Percentiles rank a stretch among this genome's conserved stretches.
Conservation (phyloP, 2,113 vertebrate species). For the Ciconia boyciana region DNA sequence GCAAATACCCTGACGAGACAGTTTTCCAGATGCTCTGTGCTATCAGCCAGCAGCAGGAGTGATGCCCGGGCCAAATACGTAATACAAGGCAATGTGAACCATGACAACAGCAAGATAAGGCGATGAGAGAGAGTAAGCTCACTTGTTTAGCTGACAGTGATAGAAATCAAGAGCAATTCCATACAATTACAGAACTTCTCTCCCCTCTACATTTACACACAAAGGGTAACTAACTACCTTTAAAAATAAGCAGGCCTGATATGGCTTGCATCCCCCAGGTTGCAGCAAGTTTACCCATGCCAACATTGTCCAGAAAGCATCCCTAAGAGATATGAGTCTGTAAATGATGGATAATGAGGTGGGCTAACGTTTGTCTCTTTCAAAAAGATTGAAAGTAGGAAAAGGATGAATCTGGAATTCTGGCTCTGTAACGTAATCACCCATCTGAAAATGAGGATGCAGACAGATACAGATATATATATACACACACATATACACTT, state of each 20-base stretch:
- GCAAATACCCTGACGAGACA: not conserved
- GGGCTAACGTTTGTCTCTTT: not conserved
- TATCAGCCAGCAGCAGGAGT: not conserved
- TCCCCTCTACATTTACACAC: not conserved
- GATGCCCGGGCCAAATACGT: not conserved
- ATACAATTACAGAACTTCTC: not conserved
- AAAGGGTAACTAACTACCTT: not conserved
- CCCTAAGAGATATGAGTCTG: not conserved
- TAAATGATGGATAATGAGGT: not conserved
- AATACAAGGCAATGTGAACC: not conserved
- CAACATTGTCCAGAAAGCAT: not conserved
- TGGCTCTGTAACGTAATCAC: not conserved
- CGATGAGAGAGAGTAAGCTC: accelerated
- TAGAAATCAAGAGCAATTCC: not conserved
- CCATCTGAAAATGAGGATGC: not conserved
- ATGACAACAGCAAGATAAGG: not conserved
- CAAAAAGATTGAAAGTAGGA: not conserved
- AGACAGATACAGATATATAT: not conserved
- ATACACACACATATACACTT: accelerated
- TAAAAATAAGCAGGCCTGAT: not conserved
- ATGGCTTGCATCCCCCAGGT: not conserved
- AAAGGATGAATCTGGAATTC: not conserved
- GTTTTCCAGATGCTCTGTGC: not conserved
- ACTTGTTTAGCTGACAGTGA: accelerated
- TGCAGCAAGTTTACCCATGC: not conserved